Evolutionary conservation across 2,797 vertebrate species (phyloP).

Genomic region (Enteromius paludinosus): DNA sequence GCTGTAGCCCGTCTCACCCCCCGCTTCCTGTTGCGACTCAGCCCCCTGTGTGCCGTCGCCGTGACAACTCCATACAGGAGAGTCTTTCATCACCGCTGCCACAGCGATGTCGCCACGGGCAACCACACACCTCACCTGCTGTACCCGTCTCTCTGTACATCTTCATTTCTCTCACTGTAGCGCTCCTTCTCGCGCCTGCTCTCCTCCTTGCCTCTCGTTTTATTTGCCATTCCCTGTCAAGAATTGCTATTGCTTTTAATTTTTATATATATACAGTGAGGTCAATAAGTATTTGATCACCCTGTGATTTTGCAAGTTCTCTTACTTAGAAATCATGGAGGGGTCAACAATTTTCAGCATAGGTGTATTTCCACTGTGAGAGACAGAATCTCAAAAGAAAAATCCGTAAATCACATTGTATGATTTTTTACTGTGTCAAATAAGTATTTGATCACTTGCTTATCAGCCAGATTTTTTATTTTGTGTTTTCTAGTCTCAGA

Average conservation of each 20-base stretch:
- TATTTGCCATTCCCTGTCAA: neutral
- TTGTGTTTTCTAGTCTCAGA: too few relatives aligned
- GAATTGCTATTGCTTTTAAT: neutral
- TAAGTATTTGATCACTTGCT: too few relatives aligned
- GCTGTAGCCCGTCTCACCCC: constrained; percentile 40
- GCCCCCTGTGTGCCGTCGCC: constrained; percentile 18
- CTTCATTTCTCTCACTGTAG: constrained; percentile 33
- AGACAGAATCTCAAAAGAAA: too few relatives aligned
- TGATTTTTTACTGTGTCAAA: too few relatives aligned
- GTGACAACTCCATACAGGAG: constrained; percentile 57
- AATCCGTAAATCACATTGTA: too few relatives aligned
- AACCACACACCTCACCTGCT: constrained; percentile 54
- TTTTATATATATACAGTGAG: neutral
- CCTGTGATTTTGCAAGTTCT: too few relatives aligned
- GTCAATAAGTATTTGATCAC: too few relatives aligned
- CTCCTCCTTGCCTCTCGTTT: neutral
- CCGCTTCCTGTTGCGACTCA: constrained; percentile 53
- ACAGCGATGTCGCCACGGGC: constrained; percentile 46
- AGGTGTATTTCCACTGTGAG: too few relatives aligned
- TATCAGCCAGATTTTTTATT: too few relatives aligned
- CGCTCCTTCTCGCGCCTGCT: neutral
- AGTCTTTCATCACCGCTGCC: constrained; percentile 56
- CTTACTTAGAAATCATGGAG: too few relatives aligned
- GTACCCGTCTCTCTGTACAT: constrained; percentile 45
- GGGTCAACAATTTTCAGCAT: too few relatives aligned